Evolutionary conservation across 2,888 invertebrate genomes (phyloP), one percentile per base, ranked within the genome.

Genomic region (Caenorhabditis plicata): DNA sequence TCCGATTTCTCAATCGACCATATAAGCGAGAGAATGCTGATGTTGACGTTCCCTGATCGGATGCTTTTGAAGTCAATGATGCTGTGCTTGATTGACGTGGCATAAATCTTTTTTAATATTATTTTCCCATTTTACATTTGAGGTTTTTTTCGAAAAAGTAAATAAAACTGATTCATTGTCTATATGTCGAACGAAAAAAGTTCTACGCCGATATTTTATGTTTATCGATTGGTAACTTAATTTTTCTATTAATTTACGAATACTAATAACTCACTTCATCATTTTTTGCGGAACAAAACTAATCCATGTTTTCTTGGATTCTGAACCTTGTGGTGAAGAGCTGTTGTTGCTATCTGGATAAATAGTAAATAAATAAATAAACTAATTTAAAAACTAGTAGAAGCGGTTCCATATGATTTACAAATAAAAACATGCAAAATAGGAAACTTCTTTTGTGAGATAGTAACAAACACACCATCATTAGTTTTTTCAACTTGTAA

Each of bases 271-370:
- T 31, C 15, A 57, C 53, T 53, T 60, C 38, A 60, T 42, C 2
- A 58, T 48, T 0, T 43, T 39, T 22, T 58, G 48, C 7, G 60
- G 60, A 2, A 53, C 52, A 23, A 41, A 60, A 0, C 42, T 25
- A 23, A 53, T 60, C 60, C 60, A 60, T 43, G 53, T 60, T n/a
- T 50, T 50, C 15, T 51, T 46, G 2, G 42, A 23, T 15, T 27
- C 13, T 8, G 42, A 17, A 4, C 9, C 31, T 3, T 27, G 42
- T 0, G 44, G 27, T 22, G 43, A 43, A 33, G 52, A 39, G 19
- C 51, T 44, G 2, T 27, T 38, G 7, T 42, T 32, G 25, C 3
- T 25, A 7, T 25, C 9, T 9, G n/a, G n/a, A n/a, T n/a, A n/a
- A n/a, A n/a, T n/a, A n/a, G n/a, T n/a, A n/a, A n/a, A n/a, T n/a